Conservation (phyloP, 2,797 vertebrate species). For the Xerus rutilus region DNA sequence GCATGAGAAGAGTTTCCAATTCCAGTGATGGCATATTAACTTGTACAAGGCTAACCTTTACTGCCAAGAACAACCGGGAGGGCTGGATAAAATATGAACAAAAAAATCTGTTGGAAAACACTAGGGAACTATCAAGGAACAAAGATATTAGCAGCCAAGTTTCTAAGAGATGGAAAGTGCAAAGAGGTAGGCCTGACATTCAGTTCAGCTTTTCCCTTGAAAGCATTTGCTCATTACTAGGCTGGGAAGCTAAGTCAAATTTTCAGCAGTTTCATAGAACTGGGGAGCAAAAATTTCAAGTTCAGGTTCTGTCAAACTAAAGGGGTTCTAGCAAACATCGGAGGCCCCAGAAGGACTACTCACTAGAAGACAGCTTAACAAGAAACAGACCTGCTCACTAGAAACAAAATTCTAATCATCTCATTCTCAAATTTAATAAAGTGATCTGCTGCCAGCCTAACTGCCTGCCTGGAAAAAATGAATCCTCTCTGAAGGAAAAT, state of each 20-base stretch:
- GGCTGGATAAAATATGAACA: slow-evolving; percentile 24
- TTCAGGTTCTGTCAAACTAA: background rate
- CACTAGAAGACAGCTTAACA: background rate
- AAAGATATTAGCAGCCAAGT: slow-evolving; percentile 9
- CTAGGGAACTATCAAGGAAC: background rate
- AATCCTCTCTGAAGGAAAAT: background rate
- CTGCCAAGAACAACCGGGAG: slow-evolving; percentile 5
- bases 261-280: background rate
- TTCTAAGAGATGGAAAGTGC: background rate
- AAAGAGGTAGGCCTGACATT: slow-evolving; percentile 1
- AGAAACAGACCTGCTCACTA: background rate
- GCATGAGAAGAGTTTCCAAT: background rate
- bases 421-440: background rate
- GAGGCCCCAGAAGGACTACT: background rate
- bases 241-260: background rate
- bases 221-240: slow-evolving; percentile 47
- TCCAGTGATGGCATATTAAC: background rate
- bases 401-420: background rate
- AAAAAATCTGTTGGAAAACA: slow-evolving; percentile 18
- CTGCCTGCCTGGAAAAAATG: background rate
- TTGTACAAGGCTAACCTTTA: background rate
- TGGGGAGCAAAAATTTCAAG: background rate
- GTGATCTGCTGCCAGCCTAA: background rate
- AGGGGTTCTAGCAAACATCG: background rate
- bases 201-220: slow-evolving; percentile 15